Evolutionary conservation across 1,140 invertebrate genomes (phyloP), one percentile per base, ranked within the genome.

Genomic region (Dryas iulia): DNA sequence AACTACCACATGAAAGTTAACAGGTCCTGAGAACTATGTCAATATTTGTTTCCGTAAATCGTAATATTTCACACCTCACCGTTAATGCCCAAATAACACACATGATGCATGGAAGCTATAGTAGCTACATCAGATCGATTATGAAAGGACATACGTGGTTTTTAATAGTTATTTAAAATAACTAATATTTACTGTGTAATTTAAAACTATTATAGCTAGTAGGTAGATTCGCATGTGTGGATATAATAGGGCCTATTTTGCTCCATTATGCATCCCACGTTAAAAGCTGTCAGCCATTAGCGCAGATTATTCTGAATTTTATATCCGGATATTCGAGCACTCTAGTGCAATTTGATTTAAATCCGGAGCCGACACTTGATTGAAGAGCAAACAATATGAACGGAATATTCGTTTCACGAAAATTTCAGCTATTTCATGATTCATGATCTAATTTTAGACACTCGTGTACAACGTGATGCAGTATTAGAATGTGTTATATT

Each of bases 1-100:
- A 78, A 73, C 62, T 35, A 66, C 67, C 71, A 81, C 81, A 80
- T 81, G 82, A 86, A 84, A 81, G 82, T 79, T 78, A 74, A 69
- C 65, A 69, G 66, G 69, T 82, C 85, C 76, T 90, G 87, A 81
- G 87, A 90, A 90, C 77, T 78, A 69, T 90, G 87, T 84, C 86
- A 85, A 77, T 74, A 67, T 74, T 74, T 71, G 80, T 83, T 81
- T 84, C 77, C 77, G 76, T 76, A 59, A 71, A 67, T 77, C 57
- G 66, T 66, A 65, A 69, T 78, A 56, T 76, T 73, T 76, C 69
- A 78, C 69, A 72, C 73, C 56, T 72, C 66, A 65, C 65, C 54
- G 61, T 26, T 59, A 65, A 64, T 63, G 52, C 21, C 63, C 57
- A 56, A 39, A 31, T 30, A 47, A 21, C 1, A 47, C 18, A 47